These are phyloP conservation scores for Sebastes schlegelii DNA, from an alignment of 2,113 vertebrate species.

Conservation along the genomic window DNA sequence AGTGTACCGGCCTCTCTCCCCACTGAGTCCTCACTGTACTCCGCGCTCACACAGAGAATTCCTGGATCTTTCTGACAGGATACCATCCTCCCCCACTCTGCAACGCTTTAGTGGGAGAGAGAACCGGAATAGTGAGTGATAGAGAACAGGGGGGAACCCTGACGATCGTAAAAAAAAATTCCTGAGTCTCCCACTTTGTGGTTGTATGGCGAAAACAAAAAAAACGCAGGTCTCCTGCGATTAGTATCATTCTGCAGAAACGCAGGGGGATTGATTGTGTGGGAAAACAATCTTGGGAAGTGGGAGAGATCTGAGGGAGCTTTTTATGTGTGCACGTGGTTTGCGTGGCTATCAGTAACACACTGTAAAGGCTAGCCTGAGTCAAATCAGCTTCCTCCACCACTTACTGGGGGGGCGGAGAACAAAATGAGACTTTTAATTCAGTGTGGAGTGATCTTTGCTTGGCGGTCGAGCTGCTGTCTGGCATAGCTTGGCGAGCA, in stretches of 20 bases:
- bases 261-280: conserved; percentile 60
- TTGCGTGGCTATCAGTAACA: conserved; percentile 28
- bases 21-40: conserved; percentile 66
- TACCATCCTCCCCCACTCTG: conserved; percentile 47
- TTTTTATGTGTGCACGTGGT: conserved; percentile 46
- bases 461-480: conserved; percentile 37
- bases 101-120: conserved; percentile 56
- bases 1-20: conserved; percentile 74
- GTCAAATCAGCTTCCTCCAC: conserved; percentile 29
- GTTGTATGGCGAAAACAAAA: conserved; percentile 21
- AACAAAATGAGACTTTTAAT: conserved; percentile 19
- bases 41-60: conserved; percentile 56
- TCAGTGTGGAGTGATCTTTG: conserved; percentile 14
- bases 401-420: conserved; percentile 2
- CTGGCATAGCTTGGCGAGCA: conserved; percentile 36
- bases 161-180: conserved; percentile 58
- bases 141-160: conserved; percentile 30
- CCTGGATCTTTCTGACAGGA: conserved; percentile 61
- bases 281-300: conserved; percentile 71
- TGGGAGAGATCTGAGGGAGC: conserved; percentile 7
- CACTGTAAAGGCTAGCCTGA: neutral
- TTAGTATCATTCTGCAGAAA: conserved; percentile 44
- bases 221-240: conserved; percentile 46
- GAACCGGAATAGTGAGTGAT: conserved; percentile 24
- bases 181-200: conserved; percentile 39